Evolutionary conservation across 2,797 vertebrate genomes (phyloP), one percentile per base, ranked within the genome.

Genomic region (Poeciliopsis presidionis): DNA sequence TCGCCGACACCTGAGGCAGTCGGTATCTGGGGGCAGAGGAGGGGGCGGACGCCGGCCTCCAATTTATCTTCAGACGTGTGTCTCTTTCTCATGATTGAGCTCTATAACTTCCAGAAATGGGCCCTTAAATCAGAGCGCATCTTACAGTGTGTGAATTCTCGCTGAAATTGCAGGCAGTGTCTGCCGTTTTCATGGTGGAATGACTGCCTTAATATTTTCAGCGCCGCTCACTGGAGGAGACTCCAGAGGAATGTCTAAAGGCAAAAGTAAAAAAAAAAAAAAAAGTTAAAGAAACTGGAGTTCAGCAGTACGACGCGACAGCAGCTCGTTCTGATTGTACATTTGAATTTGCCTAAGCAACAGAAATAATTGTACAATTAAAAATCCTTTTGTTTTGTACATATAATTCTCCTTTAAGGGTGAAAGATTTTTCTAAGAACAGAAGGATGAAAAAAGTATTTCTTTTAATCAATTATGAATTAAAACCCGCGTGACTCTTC

Each of bases 51-150:
- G 90, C 92, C 46, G 49, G 80, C 92, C 88, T 80, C 95, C 96
- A 96, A 97, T 97, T 97, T 96, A 97, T 97, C 93, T 95, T 89
- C 92, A 92, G 82, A 95, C 95, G 93, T 95, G 94, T 96, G 93
- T 96, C 96, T 96, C 94, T 96, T 96, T 96, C 91, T 96, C 95
- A 96, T 97, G 96, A 97, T 97, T 96, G 97, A 97, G 97, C 96
- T 96, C 95, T 95, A 95, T 96, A 97, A 96, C 96, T 96, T 97
- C 97, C 96, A 96, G 95, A 96, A 97, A 95, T 96, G 95, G 96
- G 96, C 96, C 96, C 96, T 96, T 97, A 97, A 97, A 97, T 97
- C 97, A 96, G 95, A 95, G 95, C 96, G 95, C 96, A 96, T 97
- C 97, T 96, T 97, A 97, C 95, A 95, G 92, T 96, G 96, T 96